Conservation (phyloP, 2,888 invertebrate genomes). For the Notodonta dromedarius region DNA sequence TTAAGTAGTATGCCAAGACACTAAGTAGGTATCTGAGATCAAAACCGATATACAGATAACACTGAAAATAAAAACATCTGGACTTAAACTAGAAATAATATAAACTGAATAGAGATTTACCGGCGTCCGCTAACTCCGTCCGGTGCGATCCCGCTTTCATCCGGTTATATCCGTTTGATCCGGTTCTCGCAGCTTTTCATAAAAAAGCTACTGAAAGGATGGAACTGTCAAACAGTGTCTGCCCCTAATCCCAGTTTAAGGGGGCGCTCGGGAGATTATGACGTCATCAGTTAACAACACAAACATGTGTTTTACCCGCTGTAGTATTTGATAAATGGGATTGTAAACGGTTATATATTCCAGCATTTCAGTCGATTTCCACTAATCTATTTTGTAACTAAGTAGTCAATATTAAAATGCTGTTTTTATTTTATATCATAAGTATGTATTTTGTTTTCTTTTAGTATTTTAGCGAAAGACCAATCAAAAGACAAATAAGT, state of each 20-base stretch:
- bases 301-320: background rate
- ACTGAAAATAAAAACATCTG: background rate
- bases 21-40: too few relatives aligned
- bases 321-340: background rate
- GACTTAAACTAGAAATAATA: background rate
- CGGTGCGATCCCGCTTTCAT: constrained; percentile 11
- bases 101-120: constrained; percentile 2
- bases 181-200: constrained; percentile 30
- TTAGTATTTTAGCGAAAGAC: too few relatives aligned
- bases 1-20: too few relatives aligned
- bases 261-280: constrained; percentile 1
- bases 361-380: background rate
- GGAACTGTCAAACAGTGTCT: constrained; percentile 25
- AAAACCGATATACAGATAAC: too few relatives aligned
- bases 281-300: constrained; percentile 2
- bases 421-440: too few relatives aligned
- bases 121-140: background rate
- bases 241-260: constrained; percentile 24
- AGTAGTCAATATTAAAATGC: too few relatives aligned
- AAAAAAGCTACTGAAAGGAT: constrained; percentile 28
- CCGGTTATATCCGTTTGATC: constrained; percentile 25
- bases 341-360: background rate
- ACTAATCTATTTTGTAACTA: too few relatives aligned
- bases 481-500: too few relatives aligned
- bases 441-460: too few relatives aligned